Conservation (phyloP, 2,113 vertebrate species). For the Nanorana parkeri region DNA sequence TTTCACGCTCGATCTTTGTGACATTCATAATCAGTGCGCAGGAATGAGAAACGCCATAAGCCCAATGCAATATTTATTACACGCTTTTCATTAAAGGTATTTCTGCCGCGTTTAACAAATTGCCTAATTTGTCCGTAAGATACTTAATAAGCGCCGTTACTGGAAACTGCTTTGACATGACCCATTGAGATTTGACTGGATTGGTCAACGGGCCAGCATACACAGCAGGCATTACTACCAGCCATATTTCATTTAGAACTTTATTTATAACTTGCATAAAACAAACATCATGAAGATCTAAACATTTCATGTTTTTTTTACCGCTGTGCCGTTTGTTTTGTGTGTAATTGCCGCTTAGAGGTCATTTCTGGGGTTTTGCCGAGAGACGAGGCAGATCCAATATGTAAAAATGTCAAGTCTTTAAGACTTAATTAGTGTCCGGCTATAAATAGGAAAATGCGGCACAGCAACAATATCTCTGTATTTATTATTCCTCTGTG, state of each 20-base stretch:
- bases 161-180: not conserved
- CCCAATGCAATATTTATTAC: slow-evolving; percentile 61
- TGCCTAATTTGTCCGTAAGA: not conserved
- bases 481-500: too few relatives aligned
- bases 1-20: slow-evolving; percentile 75
- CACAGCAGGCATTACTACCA: not conserved
- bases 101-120: slow-evolving; percentile 58
- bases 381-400: too few relatives aligned
- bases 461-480: too few relatives aligned
- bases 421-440: too few relatives aligned
- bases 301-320: not conserved
- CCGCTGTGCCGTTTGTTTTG: not conserved
- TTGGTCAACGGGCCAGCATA: not conserved
- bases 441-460: too few relatives aligned
- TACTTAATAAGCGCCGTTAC: not conserved
- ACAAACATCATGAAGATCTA: slow-evolving; percentile 59
- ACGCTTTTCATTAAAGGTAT: slow-evolving; percentile 53
- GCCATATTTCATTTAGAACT: not conserved
- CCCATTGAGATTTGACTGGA: not conserved
- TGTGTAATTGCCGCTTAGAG: too few relatives aligned
- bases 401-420: too few relatives aligned
- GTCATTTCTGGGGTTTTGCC: too few relatives aligned
- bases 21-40: slow-evolving; percentile 69
- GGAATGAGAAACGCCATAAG: slow-evolving; percentile 63
- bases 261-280: slow-evolving; percentile 59